Conservation (phyloP, 2,797 vertebrate genomes). For the Pseudomugil gertrudae region DNA sequence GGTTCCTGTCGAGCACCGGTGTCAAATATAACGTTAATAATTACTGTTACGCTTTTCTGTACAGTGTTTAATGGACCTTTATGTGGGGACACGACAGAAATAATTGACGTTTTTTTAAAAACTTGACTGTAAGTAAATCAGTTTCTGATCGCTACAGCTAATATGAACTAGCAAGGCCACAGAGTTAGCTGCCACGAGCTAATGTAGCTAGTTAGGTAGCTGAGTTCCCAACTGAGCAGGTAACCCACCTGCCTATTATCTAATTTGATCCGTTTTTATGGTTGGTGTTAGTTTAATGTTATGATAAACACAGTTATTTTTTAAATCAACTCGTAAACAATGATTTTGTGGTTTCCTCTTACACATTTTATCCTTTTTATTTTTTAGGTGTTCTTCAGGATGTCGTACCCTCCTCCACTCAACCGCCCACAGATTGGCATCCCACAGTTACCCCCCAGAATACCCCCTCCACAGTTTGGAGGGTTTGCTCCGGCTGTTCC, state of each 20-base stretch:
- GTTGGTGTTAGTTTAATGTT: neutral
- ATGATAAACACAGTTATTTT: neutral
- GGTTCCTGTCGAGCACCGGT: slow-evolving; percentile 39
- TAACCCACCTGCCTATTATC: neutral
- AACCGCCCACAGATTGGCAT: slow-evolving; percentile 92
- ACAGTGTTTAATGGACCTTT: slow-evolving; percentile 40
- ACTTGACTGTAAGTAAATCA: slow-evolving; percentile 47
- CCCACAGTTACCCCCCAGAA: slow-evolving; percentile 89
- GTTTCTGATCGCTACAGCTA: slow-evolving; percentile 47
- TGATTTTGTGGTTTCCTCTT: neutral
- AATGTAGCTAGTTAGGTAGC: slow-evolving; percentile 38
- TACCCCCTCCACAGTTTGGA: slow-evolving; percentile 95
- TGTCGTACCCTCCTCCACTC: slow-evolving; percentile 97
- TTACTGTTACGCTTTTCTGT: slow-evolving; percentile 1
- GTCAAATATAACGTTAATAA: slow-evolving; percentile 15
- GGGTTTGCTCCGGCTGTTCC: slow-evolving; percentile 92
- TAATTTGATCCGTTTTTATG: neutral
- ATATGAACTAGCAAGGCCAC: slow-evolving; percentile 60
- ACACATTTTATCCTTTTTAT: neutral
- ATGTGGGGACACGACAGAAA: neutral
- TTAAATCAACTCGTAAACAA: neutral
- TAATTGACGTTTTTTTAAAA: neutral
- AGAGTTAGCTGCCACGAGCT: slow-evolving; percentile 58
- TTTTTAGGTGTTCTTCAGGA: slow-evolving; percentile 71
- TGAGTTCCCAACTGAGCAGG: neutral